Percentiles rank a stretch among this genome's conserved stretches.
Evolutionary conservation across 2,888 invertebrate genomes (phyloP).

Genomic region (Drosophila seclusa): DNA sequence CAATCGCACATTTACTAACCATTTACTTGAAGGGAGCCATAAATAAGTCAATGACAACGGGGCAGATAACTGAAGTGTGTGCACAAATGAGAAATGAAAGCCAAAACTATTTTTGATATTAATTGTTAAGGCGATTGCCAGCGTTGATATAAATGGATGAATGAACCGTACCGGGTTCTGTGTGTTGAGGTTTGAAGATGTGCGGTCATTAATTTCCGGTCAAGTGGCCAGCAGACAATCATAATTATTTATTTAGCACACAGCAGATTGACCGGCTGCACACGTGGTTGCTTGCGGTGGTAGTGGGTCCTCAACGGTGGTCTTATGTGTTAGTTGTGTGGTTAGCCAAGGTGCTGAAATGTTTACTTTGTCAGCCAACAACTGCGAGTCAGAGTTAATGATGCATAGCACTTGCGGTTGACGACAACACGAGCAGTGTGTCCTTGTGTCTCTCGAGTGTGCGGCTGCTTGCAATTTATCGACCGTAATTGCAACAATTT

Average conservation of each 20-base stretch:
- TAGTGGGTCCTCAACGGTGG: conserved; percentile 1
- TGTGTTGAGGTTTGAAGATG: conserved; percentile 49
- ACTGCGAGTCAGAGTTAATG: conserved; percentile 75
- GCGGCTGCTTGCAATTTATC: conserved; percentile 60
- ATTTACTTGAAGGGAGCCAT: conserved; percentile 37
- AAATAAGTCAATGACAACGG: conserved; percentile 69
- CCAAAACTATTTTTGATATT: conserved; percentile 75
- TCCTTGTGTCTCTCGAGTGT: conserved; percentile 3
- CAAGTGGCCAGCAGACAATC: conserved; percentile 77
- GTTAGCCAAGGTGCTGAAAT: conserved; percentile 77
- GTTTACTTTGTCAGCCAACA: conserved; percentile 72
- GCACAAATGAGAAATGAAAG: conserved; percentile 57
- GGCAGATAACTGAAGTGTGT: conserved; percentile 65
- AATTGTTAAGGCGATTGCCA: conserved; percentile 57
- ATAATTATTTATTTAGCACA: conserved; percentile 78
- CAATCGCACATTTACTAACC: neutral
- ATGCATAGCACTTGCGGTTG: conserved; percentile 72
- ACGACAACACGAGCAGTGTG: conserved; percentile 9
- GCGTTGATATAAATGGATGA: conserved; percentile 3
- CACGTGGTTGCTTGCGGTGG: conserved; percentile 58
- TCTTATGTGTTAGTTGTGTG: conserved; percentile 62
- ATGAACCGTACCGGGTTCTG: neutral
- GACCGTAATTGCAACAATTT: conserved; percentile 76
- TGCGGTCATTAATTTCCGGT: conserved; percentile 76
- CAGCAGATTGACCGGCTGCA: conserved; percentile 73